Conservation (phyloP, 2,797 vertebrate species). For the Aratinga solstitialis region DNA sequence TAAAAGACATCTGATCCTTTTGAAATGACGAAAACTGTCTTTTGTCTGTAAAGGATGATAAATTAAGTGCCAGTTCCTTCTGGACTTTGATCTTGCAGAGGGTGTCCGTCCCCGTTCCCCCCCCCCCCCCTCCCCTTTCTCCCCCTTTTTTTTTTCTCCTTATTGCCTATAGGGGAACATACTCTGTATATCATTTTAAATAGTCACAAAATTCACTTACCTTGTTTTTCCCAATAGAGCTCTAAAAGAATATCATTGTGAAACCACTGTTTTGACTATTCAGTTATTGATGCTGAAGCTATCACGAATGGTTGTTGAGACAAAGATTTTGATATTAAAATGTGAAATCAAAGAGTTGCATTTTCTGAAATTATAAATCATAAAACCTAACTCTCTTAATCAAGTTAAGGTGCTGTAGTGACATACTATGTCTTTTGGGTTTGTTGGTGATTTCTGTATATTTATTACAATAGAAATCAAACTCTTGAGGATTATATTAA, state of each 20-base stretch:
- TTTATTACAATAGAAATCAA: background rate
- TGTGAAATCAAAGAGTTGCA: background rate
- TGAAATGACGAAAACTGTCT: constrained; percentile 92
- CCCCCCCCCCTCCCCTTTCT: accelerated
- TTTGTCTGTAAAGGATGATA: constrained; percentile 89
- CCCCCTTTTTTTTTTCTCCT: constrained; percentile 67
- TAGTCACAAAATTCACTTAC: constrained; percentile 78
- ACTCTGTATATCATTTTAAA: constrained; percentile 86
- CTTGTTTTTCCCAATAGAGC: constrained; percentile 25
- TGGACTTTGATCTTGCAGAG: constrained; percentile 89
- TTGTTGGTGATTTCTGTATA: background rate
- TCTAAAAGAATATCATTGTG: background rate
- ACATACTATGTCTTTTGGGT: background rate
- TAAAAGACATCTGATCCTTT: constrained; percentile 89
- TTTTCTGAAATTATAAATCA: constrained; percentile 19
- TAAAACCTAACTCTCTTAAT: background rate
- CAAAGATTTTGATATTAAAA: constrained; percentile 3
- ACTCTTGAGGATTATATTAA: background rate
- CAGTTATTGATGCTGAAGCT: background rate
- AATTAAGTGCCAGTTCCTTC: constrained; percentile 90
- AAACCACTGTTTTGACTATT: constrained; percentile 29
- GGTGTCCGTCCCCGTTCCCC: background rate
- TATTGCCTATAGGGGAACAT: constrained; percentile 84
- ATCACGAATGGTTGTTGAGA: constrained; percentile 1
- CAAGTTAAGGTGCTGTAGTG: background rate